Evolutionary conservation across 2,888 invertebrate genomes (phyloP), one percentile per base, ranked within the genome.

Genomic region (Bellardia bayeri): DNA sequence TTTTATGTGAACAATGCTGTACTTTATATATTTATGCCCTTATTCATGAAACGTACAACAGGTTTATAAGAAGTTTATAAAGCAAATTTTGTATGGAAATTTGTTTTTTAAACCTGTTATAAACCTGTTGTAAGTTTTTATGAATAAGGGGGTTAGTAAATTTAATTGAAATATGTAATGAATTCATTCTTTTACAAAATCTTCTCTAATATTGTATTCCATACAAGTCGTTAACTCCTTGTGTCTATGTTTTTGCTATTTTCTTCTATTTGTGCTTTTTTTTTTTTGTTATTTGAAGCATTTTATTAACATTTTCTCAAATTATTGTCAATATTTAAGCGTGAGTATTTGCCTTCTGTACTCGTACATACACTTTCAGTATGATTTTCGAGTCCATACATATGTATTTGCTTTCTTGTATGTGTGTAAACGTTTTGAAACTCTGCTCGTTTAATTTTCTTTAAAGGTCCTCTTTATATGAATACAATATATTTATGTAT

Each of bases 401-500:
- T 54, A n/a, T n/a, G n/a, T n/a, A 23, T 49, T 23, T 71, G 40
- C 23, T 23, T 23, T 23, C 23, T 23, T 23, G 7, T 1, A 23
- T 49, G 23, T 40, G 5, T 56, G 6, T 23, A 16, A 16, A 45
- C 14, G 1, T 6, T 9, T 66, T 45, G 33, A 64, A 68, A 51
- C 74, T 74, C 11, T 66, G 14, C 40, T 72, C 42, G 16, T 64
- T 66, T 68, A 58, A 33, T 80, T 51, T 49, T 61, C 51, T n/a
- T 45, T 75, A 71, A 66, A 51, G 37, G 51, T 61, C 66, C n/a
- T 81, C 74, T 72, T 64, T 45, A 58, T 66, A 78, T 72, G 56
- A 51, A 51, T 30, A 45, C 51, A 63, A 40, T 56, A 1, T 23
- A 23, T 23, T 68, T 64, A 51, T 54, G 45, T 64, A 76, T 69